A percentile compares a stretch with the other conserved stretches of the same genome.
These are phyloP conservation scores for Zaprionus lachaisei DNA, from an alignment of 1,140 invertebrate species.

Conservation along the genomic window DNA sequence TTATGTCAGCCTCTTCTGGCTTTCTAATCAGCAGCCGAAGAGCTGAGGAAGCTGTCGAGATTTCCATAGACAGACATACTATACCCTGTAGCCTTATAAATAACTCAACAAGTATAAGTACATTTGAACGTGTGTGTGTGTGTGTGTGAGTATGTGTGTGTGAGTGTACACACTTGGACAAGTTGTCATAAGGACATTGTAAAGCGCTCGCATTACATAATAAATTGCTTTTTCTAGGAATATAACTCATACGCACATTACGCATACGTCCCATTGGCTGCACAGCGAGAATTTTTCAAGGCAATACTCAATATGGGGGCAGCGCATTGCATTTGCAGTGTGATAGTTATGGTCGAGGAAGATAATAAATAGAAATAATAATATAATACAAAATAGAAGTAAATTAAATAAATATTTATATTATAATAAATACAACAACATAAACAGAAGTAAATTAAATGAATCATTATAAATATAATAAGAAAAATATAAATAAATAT, in stretches of 20 bases:
- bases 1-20: constrained; percentile 9
- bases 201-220: constrained; percentile 19
- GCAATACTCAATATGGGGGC: constrained; percentile 3
- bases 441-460: too few relatives aligned
- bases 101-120: constrained; percentile 32
- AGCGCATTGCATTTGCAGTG: too few relatives aligned
- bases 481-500: too few relatives aligned
- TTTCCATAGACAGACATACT: constrained; percentile 5
- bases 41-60: constrained; percentile 7
- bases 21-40: constrained; percentile 4
- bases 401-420: too few relatives aligned
- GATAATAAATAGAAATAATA: too few relatives aligned
- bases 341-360: too few relatives aligned
- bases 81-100: constrained; percentile 19
- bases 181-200: constrained; percentile 10
- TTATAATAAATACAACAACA: too few relatives aligned
- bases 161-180: background rate
- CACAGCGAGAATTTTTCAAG: background rate
- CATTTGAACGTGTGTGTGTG: background rate
- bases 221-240: constrained; percentile 26
- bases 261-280: constrained; percentile 30
- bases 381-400: too few relatives aligned
- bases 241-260: constrained; percentile 46
- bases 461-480: too few relatives aligned
- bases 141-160: background rate